A percentile compares a stretch with the other conserved stretches of the same genome.
phyloP scores from a whole-genome alignment of 1,140 invertebrate genomes.

The Nomia melanderi region DNA sequence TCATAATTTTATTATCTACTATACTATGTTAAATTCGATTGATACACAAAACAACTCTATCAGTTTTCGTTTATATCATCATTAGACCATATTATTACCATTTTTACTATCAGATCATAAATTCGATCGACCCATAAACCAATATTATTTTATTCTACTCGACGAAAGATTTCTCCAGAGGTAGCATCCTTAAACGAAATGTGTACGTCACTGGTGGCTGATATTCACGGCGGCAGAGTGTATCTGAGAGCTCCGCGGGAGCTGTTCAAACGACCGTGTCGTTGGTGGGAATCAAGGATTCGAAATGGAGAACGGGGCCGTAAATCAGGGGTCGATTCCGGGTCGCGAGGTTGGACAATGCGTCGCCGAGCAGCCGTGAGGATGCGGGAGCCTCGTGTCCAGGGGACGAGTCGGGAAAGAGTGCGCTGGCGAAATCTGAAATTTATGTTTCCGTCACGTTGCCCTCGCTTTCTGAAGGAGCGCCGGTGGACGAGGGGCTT shows the following conservation, averaged over 20 bases:
- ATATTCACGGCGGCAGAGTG: background rate
- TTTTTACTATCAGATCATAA: too few relatives aligned
- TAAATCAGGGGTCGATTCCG: conserved; percentile 21
- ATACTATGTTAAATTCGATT: too few relatives aligned
- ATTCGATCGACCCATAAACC: too few relatives aligned
- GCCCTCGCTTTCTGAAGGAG: conserved; percentile 16
- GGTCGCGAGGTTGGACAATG: conserved; percentile 23
- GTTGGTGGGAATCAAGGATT: background rate
- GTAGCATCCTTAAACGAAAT: too few relatives aligned
- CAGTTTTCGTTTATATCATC: too few relatives aligned
- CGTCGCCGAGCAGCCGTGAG: background rate
- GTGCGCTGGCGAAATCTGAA: conserved; percentile 21
- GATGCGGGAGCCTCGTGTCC: background rate
- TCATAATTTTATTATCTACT: too few relatives aligned
- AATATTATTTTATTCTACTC: too few relatives aligned
- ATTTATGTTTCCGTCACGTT: conserved; percentile 47
- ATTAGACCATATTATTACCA: too few relatives aligned
- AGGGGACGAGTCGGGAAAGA: background rate
- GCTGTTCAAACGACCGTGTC: conserved; percentile 1
- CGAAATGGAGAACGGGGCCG: background rate
- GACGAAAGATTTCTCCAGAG: too few relatives aligned
- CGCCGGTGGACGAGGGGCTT: conserved; percentile 1
- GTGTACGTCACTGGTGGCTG: background rate
- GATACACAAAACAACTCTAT: too few relatives aligned
- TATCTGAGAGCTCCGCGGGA: background rate